Conservation (phyloP, 2,888 invertebrate species). For the Aleiodes testaceus region DNA sequence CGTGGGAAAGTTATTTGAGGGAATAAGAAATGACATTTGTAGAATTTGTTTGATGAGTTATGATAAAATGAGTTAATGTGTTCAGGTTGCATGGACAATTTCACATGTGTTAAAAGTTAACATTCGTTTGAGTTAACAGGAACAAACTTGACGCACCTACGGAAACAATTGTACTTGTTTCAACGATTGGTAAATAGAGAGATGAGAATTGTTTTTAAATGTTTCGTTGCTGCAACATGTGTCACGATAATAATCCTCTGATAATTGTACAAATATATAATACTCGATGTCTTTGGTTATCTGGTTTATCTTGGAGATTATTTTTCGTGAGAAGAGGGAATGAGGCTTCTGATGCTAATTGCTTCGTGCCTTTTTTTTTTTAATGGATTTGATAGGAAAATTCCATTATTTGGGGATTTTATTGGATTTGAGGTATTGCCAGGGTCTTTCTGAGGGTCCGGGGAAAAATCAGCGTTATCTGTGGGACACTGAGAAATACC, state of each 20-base stretch:
- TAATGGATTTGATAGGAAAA: background rate
- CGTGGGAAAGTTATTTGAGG: constrained; percentile 9
- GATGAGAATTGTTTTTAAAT: background rate
- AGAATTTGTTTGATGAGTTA: constrained; percentile 16
- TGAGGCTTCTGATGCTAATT: too few relatives aligned
- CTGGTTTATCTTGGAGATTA: background rate
- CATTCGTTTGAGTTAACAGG: constrained; percentile 17
- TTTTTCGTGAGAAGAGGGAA: background rate
- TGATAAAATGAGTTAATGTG: constrained; percentile 18
- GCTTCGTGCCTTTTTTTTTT: too few relatives aligned
- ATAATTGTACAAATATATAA: constrained; percentile 9
- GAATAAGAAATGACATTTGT: constrained; percentile 1
- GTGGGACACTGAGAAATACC: constrained; percentile 11
- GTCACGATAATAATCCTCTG: constrained; percentile 18
- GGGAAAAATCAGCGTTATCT: background rate
- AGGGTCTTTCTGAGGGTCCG: background rate
- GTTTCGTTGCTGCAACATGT: constrained; percentile 27
- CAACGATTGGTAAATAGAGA: constrained; percentile 22
- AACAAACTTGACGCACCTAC: constrained; percentile 33
- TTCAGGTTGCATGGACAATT: constrained; percentile 23
- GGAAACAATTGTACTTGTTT: background rate
- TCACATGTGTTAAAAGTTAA: constrained; percentile 10
- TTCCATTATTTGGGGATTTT: background rate
- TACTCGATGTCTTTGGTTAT: background rate
- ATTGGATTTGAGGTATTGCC: background rate